A percentile compares a stretch with the other conserved stretches of the same genome.
Evolutionary conservation across 2,888 invertebrate species (phyloP).

Genomic region (Cecidostiba fungosa): DNA sequence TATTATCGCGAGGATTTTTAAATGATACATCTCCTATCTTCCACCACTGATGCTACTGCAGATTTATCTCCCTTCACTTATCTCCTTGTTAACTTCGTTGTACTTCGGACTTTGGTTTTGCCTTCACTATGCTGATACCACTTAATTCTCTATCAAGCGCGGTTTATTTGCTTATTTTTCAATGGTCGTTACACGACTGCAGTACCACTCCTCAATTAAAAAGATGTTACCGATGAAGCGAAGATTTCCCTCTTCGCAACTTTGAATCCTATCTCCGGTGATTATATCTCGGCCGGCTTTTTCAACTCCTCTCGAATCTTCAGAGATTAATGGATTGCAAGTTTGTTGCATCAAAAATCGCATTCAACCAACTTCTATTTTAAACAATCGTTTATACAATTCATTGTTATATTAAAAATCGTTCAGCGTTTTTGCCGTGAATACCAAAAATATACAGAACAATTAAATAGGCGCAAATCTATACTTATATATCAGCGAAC

Average conservation of each 20-base stretch:
- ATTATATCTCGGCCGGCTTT: background rate
- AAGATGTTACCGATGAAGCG: slow-evolving; percentile 11
- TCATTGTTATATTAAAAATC: background rate
- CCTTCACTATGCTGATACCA: background rate
- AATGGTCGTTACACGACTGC: background rate
- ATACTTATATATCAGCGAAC: no score
- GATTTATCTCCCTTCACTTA: background rate
- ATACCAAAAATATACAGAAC: background rate
- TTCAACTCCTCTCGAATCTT: background rate
- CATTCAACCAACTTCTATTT: background rate
- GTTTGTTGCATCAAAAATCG: background rate
- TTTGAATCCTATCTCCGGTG: background rate
- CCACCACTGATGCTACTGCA: background rate
- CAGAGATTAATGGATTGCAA: background rate
- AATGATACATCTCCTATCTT: background rate
- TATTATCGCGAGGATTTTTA: background rate
- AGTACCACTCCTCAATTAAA: slow-evolving; percentile 5
- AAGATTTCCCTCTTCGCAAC: slow-evolving; percentile 4
- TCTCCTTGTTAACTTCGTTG: slow-evolving; percentile 5
- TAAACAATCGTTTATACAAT: background rate
- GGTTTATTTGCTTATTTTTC: slow-evolving; percentile 4
- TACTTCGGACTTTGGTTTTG: background rate
- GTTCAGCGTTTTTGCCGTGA: background rate
- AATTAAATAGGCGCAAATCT: background rate
- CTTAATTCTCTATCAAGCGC: background rate